A percentile compares a stretch with the other conserved stretches of the same genome.
These are phyloP conservation scores for Listronotus bonariensis DNA, from an alignment of 1,140 invertebrate species.

Conservation along the genomic window DNA sequence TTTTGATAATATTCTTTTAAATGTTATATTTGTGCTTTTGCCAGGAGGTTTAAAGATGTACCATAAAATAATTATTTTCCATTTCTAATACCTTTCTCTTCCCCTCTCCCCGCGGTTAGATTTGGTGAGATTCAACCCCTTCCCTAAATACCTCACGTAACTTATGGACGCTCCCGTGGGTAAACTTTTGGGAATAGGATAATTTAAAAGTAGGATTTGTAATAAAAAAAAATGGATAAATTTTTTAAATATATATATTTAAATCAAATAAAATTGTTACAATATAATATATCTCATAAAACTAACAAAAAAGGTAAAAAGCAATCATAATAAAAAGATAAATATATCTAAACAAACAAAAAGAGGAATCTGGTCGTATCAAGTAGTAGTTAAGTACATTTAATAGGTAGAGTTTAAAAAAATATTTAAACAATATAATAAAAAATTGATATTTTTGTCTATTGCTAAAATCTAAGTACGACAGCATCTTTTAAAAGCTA, in stretches of 20 bases:
- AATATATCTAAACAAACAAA: conserved; percentile 35
- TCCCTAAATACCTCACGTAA: too few relatives aligned
- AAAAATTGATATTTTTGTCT: conserved; percentile 31
- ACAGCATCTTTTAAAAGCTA: conserved; percentile 30
- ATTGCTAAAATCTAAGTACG: conserved; percentile 18
- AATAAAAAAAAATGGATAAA: too few relatives aligned
- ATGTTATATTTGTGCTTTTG: too few relatives aligned
- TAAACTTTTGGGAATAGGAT: neutral
- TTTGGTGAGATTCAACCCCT: too few relatives aligned
- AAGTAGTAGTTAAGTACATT: conserved; percentile 36
- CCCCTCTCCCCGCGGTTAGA: too few relatives aligned
- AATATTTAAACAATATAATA: conserved; percentile 32
- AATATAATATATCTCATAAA: conserved; percentile 42
- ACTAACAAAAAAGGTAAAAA: conserved; percentile 41
- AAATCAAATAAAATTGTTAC: conserved; percentile 45
- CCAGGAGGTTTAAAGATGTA: too few relatives aligned
- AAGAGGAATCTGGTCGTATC: conserved; percentile 28
- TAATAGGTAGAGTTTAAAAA: conserved; percentile 28
- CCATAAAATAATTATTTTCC: too few relatives aligned
- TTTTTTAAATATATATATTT: conserved; percentile 29
- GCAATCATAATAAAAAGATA: conserved; percentile 39
- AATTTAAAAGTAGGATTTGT: neutral
- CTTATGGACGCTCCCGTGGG: too few relatives aligned
- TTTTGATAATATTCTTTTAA: too few relatives aligned
- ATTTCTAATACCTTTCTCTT: too few relatives aligned